phyloP scores from a whole-genome alignment of 1,140 invertebrate genomes.

The Drosophila paulistorum region DNA sequence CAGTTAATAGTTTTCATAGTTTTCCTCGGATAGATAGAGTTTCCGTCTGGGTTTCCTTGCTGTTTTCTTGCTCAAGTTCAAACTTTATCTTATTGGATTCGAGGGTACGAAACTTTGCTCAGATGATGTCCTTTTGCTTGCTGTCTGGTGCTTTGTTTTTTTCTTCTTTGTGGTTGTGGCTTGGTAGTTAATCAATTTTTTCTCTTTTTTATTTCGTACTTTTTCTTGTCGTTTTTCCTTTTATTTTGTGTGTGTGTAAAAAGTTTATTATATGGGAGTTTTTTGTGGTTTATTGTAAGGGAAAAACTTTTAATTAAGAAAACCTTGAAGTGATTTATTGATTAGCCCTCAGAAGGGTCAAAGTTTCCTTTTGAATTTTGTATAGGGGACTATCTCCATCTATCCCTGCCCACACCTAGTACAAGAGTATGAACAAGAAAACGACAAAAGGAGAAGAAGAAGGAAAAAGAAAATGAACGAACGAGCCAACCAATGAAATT shows the following conservation, averaged over 20 bases:
- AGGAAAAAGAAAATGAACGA: conserved; percentile 5
- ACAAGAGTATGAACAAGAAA: not conserved
- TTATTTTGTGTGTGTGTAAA: conserved; percentile 28
- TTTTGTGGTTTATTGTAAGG: conserved; percentile 64
- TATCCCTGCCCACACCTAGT: not conserved
- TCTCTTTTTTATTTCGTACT: conserved; percentile 38
- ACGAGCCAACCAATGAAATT: conserved; percentile 44
- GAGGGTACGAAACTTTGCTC: conserved; percentile 53
- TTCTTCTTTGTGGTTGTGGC: conserved; percentile 63
- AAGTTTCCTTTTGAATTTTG: conserved; percentile 44
- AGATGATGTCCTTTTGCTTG: conserved; percentile 18
- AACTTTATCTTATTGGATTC: conserved; percentile 69
- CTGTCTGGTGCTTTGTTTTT: conserved; percentile 29
- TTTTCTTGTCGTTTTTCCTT: conserved; percentile 20
- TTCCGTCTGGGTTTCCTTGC: conserved; percentile 37
- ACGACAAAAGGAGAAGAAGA: not conserved
- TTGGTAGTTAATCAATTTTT: conserved; percentile 78
- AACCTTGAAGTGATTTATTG: conserved; percentile 83
- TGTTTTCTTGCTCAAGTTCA: conserved; percentile 74
- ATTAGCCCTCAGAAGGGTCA: conserved; percentile 61
- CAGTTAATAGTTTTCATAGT: conserved; percentile 80
- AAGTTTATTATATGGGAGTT: conserved; percentile 51
- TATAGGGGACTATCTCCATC: too few species aligned
- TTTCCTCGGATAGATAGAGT: conserved; percentile 39
- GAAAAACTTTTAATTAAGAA: conserved; percentile 83